Percentiles rank a stretch among this genome's conserved stretches.
These are phyloP conservation scores for Vollenhovia emeryi DNA, from an alignment of 1,140 invertebrate species.

Conservation along the genomic window DNA sequence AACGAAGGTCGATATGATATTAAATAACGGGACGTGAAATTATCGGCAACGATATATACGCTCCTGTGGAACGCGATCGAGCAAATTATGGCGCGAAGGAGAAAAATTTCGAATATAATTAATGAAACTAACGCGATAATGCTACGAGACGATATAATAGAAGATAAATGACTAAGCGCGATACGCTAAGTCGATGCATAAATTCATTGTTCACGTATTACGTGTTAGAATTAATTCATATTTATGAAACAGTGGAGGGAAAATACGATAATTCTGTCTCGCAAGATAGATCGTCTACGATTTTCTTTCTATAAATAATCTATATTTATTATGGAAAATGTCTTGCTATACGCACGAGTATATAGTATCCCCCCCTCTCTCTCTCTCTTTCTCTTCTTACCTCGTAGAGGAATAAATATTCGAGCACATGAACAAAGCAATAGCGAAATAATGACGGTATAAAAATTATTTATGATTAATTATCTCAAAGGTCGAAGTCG, in stretches of 20 bases:
- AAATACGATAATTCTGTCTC: not conserved
- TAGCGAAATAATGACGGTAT: not conserved
- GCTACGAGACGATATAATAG: not conserved
- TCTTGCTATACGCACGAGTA: not conserved
- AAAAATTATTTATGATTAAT: conserved; percentile 9
- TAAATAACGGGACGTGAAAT: not conserved
- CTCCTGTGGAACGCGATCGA: not conserved
- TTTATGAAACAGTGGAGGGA: not conserved
- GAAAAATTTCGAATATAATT: not conserved
- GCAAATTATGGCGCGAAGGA: not conserved
- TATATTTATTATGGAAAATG: not conserved
- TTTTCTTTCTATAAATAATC: not conserved
- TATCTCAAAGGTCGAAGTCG: not conserved
- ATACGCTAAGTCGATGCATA: conserved; percentile 4
- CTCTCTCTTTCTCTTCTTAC: not conserved
- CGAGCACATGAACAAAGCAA: not conserved
- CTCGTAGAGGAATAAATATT: not conserved
- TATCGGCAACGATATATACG: not conserved
- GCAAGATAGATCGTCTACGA: not conserved
- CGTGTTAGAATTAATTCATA: conserved; percentile 27
- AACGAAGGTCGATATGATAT: not conserved
- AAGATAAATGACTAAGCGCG: conserved; percentile 24
- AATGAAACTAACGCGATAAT: not conserved
- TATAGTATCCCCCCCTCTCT: not conserved
- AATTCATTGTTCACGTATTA: conserved; percentile 2